Base-by-base conservation (phyloP, 2,113 vertebrate species). In the Cavia aperea region DNA sequence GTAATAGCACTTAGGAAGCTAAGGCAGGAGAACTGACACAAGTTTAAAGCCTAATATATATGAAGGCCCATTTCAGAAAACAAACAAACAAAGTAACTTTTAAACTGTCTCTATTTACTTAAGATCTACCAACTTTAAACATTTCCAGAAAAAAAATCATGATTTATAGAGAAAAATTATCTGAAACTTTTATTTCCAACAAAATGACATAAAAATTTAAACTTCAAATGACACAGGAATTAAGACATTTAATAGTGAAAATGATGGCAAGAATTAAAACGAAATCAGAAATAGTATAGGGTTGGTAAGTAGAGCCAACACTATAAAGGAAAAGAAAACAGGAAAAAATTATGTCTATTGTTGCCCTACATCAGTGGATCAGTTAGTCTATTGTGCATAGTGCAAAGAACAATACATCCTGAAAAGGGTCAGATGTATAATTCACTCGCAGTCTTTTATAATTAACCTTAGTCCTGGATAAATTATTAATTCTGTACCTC, bases 401-500 rank as follows among this genome's bases (percentile, higher is more conserved):
- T 62, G 36, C 75, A 88, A 88, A 89, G 29, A 83, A 85, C 7
- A 58, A 73, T 46, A 29, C 8, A 81, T 86, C 49, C 39, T 77
- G n/a, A 84, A 88, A 91, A 90, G 43, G 83, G 12, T 91, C 68
- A 60, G n/a, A 43, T 78, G 81, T 90, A 87, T 92, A 92, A 95
- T 91, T 94, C 73, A 90, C 79, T 95, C 9, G 31, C 82, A 79
- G 51, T 89, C 43, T 75, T 95, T 90, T 91, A 75, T 95, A 94
- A 94, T 90, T 93, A 94, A 90, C 93, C 49, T 56, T 4, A 31
- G 43, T 43, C 29, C 82, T 85, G 43, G 15, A 26, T 94, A 87
- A 95, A 90, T 90, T 65, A 92, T 96, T 96, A 86, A 96, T 90
- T 84, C n/a, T 66, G 1, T 89, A 13, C 86, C 13, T 92, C 10